Percentiles rank a stretch among this genome's conserved stretches.
phyloP scores from a whole-genome alignment of 2,113 vertebrate species.

The Rhipidura dahli region DNA sequence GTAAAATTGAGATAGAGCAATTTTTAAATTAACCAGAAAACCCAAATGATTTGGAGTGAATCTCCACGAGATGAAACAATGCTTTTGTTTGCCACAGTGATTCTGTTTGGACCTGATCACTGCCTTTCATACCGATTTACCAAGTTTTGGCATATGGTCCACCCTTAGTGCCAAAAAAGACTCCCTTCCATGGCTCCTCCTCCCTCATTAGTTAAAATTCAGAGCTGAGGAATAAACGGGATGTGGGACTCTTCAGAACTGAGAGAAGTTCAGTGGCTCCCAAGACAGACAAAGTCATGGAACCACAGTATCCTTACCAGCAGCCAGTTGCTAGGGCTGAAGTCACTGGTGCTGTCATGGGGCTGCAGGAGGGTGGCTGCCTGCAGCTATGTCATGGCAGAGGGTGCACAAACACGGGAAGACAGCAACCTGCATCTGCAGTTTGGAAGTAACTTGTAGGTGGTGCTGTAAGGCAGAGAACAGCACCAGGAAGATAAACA shows the following conservation, averaged over 20 bases:
- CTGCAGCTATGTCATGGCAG: neutral
- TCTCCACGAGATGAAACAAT: neutral
- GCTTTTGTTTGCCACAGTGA: neutral
- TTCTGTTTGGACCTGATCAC: neutral
- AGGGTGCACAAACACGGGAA: neutral
- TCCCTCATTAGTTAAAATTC: neutral
- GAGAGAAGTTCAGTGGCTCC: neutral
- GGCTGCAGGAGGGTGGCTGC: neutral
- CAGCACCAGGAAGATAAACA: neutral
- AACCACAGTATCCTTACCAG: neutral
- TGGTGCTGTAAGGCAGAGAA: neutral
- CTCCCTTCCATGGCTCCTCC: neutral
- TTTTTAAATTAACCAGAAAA: neutral
- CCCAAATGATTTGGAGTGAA: neutral
- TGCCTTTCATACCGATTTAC: neutral
- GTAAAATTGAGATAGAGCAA: neutral
- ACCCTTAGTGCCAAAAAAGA: neutral
- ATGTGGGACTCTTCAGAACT: neutral
- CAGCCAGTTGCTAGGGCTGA: neutral
- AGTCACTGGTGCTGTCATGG: neutral
- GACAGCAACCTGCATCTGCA: neutral
- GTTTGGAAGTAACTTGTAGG: neutral
- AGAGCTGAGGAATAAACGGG: neutral
- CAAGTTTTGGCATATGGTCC: neutral
- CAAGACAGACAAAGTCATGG: neutral